These are phyloP conservation scores for Dromas ardeola DNA, from an alignment of 2,113 vertebrate species.

Conservation along the genomic window DNA sequence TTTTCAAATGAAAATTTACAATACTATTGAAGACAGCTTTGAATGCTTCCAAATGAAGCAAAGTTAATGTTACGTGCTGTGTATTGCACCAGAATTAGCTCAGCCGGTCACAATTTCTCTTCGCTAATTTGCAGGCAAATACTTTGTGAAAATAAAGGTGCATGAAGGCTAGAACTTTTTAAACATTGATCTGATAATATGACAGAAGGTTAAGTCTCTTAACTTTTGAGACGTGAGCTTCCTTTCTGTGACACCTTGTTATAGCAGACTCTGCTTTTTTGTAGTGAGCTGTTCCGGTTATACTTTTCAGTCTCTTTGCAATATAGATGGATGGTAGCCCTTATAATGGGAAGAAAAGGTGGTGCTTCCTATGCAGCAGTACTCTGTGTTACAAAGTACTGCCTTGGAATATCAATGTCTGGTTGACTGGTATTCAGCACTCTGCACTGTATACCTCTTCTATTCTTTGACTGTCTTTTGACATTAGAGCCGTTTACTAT, in stretches of 20 bases:
- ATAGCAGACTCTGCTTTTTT: neutral
- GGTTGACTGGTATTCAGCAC: neutral
- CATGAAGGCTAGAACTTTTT: neutral
- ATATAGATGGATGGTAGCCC: rapidly evolving
- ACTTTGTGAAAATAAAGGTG: neutral
- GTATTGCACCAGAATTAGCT: neutral
- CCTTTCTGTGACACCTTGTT: neutral
- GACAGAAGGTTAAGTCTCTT: neutral
- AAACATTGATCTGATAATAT: neutral
- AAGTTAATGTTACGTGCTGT: neutral
- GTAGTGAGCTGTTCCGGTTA: neutral
- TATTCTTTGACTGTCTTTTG: neutral
- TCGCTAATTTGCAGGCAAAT: neutral
- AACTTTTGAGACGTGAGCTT: neutral
- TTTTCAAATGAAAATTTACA: neutral
- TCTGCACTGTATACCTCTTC: neutral
- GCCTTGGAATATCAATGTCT: neutral
- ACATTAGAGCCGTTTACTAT: neutral
- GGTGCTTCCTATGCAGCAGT: neutral
- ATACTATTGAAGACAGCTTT: neutral
- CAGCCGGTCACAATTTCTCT: neutral
- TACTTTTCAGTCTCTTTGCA: neutral
- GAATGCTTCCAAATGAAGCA: neutral
- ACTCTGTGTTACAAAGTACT: neutral
- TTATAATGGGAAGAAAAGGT: neutral